Evolutionary conservation across 2,113 vertebrate species (phyloP).

Genomic region (Syngnathus scovelli): DNA sequence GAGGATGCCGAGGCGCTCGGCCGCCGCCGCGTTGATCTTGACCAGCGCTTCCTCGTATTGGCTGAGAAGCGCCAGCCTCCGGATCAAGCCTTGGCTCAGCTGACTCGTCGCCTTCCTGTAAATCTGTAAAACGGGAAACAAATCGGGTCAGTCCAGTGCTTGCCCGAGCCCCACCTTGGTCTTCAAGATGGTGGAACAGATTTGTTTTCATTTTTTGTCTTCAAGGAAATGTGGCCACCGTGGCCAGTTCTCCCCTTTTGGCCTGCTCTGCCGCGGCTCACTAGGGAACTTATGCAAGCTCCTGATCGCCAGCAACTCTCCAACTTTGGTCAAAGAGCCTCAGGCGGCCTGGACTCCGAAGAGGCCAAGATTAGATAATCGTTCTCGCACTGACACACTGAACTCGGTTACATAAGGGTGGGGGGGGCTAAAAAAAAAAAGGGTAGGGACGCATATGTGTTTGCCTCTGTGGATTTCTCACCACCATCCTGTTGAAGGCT

Average conservation of each 20-base stretch:
- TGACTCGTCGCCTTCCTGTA: slow-evolving; percentile 83
- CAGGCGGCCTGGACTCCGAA: slow-evolving; percentile 10
- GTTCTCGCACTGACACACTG: slow-evolving; percentile 29
- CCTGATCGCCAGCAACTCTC: slow-evolving; percentile 7
- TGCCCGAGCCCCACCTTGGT: not conserved
- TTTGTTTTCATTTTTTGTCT: no score
- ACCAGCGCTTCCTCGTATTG: slow-evolving; percentile 90
- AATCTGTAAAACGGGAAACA: slow-evolving; percentile 59
- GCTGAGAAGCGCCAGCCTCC: slow-evolving; percentile 79
- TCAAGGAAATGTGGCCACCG: no score
- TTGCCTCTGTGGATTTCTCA: slow-evolving; percentile 24
- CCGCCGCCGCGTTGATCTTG: slow-evolving; percentile 77
- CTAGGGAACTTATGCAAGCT: slow-evolving; percentile 9
- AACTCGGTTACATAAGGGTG: slow-evolving; percentile 20
- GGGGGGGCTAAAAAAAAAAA: not conserved
- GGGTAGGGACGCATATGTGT: slow-evolving; percentile 10
- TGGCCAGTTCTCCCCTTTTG: no score
- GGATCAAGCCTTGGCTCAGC: slow-evolving; percentile 81
- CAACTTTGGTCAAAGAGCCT: slow-evolving; percentile 4
- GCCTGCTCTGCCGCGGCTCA: no score
- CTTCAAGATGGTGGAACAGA: no score
- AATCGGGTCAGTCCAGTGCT: not conserved
- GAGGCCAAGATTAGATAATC: slow-evolving; percentile 29
- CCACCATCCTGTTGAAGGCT: slow-evolving; percentile 18
- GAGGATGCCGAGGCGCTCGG: slow-evolving; percentile 76